Evolutionary conservation across 2,113 vertebrate species (phyloP).

Genomic region (Apaloderma vittatum): DNA sequence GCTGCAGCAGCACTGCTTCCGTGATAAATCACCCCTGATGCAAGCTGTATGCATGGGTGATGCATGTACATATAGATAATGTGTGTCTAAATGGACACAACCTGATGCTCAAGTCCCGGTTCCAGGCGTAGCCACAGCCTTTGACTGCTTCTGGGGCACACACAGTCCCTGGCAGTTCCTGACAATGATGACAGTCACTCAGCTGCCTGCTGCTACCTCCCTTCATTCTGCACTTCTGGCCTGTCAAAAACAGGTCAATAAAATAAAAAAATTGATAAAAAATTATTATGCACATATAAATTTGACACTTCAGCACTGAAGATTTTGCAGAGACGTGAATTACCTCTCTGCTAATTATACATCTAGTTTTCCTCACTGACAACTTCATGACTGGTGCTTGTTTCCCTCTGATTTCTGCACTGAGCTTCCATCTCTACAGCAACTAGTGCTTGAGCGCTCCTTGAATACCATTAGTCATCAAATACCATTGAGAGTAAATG

Average conservation of each 20-base stretch:
- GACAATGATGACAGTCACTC: background rate
- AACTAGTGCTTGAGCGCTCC: background rate
- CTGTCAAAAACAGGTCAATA: rapidly evolving
- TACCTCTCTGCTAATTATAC: background rate
- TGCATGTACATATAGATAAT: rapidly evolving
- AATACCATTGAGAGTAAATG: background rate
- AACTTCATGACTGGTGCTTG: background rate
- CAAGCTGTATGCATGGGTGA: too few species aligned
- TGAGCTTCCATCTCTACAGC: background rate
- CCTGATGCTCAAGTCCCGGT: background rate
- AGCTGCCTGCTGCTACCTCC: background rate
- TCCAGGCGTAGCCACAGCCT: background rate
- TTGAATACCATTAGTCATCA: background rate
- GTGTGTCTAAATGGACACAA: rapidly evolving
- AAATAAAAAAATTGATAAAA: background rate
- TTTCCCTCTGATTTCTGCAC: background rate
- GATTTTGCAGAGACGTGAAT: background rate
- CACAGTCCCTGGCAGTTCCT: background rate
- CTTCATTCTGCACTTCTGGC: background rate
- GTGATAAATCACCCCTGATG: rapidly evolving
- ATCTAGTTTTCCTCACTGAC: background rate
- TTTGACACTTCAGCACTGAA: background rate
- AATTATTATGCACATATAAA: background rate
- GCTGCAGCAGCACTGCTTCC: background rate
- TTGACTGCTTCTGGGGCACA: rapidly evolving